Conservation (phyloP, 2,113 vertebrate species). For the Trogon melanurus region DNA sequence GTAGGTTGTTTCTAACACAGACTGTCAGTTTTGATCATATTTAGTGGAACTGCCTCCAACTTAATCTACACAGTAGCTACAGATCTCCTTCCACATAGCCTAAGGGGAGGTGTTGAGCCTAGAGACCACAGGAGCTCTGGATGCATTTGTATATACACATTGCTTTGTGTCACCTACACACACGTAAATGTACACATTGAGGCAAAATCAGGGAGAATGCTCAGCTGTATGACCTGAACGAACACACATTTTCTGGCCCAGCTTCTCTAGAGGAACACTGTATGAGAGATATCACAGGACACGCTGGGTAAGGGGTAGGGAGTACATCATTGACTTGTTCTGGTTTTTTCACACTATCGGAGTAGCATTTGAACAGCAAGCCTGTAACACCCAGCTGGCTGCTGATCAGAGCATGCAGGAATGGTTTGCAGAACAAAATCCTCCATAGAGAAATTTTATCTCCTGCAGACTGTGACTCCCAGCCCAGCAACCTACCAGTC, state of each 20-base stretch:
- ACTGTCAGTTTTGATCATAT: background rate
- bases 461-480: slow-evolving; percentile 70
- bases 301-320: background rate
- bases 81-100: background rate
- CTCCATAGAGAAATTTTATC: background rate
- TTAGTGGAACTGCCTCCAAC: background rate
- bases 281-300: background rate
- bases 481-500: slow-evolving; percentile 77
- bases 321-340: background rate
- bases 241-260: background rate
- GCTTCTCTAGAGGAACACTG: background rate
- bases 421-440: background rate
- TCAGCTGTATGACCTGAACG: background rate
- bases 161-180: background rate
- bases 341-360: background rate
- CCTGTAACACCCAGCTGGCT: background rate
- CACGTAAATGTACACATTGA: background rate
- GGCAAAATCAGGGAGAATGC: background rate
- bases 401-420: background rate
- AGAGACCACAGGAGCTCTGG: background rate
- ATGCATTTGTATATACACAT: background rate
- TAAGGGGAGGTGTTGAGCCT: background rate
- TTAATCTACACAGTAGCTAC: fast-evolving
- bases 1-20: background rate
- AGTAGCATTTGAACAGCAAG: background rate